Base-by-base conservation (phyloP, 2,113 vertebrate species). In the Struthio camelus region DNA sequence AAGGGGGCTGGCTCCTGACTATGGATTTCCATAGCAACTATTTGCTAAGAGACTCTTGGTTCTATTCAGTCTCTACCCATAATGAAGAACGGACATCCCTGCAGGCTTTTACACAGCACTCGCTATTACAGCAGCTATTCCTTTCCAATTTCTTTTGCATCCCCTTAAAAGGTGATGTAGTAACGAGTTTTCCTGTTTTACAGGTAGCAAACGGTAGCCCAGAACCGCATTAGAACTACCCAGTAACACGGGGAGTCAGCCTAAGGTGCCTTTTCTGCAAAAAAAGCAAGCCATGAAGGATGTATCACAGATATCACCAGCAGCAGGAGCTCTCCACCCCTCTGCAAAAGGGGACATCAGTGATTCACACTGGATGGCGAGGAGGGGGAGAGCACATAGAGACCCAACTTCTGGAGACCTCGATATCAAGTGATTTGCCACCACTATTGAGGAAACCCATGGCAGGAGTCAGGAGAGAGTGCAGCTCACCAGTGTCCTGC, bases 401-500 rank as follows among this genome's bases (percentile, higher is more conserved):
- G n/a, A n/a, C 6, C 23, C 8, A 10, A 25, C 14, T 6, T 61
- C 8, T 1, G 2, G 32, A 80, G 46, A 87, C 13, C 20, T 30
- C 3, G 7, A 18, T 32, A 70, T 36, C 19, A 61, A 38, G 24
- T 38, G 28, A 67, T 65, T 73, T 66, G 16, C 59, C 34, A 32
- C 3, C 23, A 40, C 15, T 51, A 73, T 36, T 0, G 0, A 80
- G 48, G 20, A 94, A 73, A 1, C 8, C 30, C 20, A 17, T 0
- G 7, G 25, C 36, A 90, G 53, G 11, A 80, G 22, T 9, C 53
- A 72, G 38, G 62, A 81, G 10, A 28, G 5, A 9, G 12, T 18
- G 34, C n/a, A 90, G 75, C 54, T 67, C 16, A 34, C 9, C 34
- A 18, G 0, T 3, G 8, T 58, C 79, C 20, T 81, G 51, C 32